phyloP scores from a whole-genome alignment of 2,113 vertebrate species.

The rat (Rattus norvegicus) region GRCr8 NC_086033.1:68645001-68645500 shows the following conservation, averaged over 20 bases:
- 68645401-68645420: not conserved
- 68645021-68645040: not conserved
- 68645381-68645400: not conserved
- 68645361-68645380: not conserved
- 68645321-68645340: not conserved
- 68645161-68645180: not conserved
- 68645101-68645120: not conserved
- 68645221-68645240: conserved; percentile 38
- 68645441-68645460: not conserved
- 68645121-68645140: not conserved
- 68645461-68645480: not conserved
- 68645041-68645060: not conserved
- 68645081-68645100: not conserved
- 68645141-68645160: not conserved
- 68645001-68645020: not conserved
- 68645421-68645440: not conserved
- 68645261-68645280: not conserved
- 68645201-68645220: conserved; percentile 18
- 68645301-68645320: not conserved
- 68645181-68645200: conserved; percentile 8
- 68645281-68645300: not conserved
- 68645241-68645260: conserved; percentile 7
- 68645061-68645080: not conserved
- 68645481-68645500: not conserved
- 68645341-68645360: not conserved